Evolutionary conservation across 2,888 invertebrate species (phyloP).

Genomic region (Tetranychus truncatus): DNA sequence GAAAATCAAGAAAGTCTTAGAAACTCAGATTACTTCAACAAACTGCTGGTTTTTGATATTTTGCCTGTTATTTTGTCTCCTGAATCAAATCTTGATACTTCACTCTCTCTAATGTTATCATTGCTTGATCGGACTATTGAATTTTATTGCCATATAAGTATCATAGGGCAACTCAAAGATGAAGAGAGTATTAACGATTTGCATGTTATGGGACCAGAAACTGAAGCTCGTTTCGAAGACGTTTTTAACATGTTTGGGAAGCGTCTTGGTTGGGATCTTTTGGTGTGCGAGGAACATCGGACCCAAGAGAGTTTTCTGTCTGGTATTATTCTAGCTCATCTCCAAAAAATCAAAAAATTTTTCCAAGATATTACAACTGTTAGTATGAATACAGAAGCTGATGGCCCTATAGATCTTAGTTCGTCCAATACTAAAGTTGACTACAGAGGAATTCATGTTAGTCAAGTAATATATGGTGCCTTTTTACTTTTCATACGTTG

Average conservation of each 20-base stretch:
- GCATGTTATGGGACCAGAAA: not conserved
- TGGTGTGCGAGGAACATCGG: not conserved
- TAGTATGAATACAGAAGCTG: not conserved
- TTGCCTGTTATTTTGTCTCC: slow-evolving; percentile 17
- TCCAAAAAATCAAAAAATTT: slow-evolving; percentile 1
- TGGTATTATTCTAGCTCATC: not conserved
- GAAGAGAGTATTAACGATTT: not conserved
- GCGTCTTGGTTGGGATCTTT: slow-evolving; percentile 4
- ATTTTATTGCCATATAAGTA: not conserved
- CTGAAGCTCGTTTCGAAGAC: not conserved
- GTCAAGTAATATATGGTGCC: slow-evolving; percentile 1
- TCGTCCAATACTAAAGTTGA: not conserved
- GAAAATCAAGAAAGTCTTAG: not conserved
- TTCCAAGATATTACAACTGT: not conserved
- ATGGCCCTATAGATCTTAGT: slow-evolving; percentile 10
- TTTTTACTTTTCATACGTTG: slow-evolving; percentile 9
- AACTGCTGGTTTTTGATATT: slow-evolving; percentile 18
- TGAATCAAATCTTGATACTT: slow-evolving; percentile 11
- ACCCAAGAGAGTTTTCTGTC: not conserved
- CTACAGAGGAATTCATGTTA: not conserved
- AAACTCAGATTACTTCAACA: slow-evolving; percentile 12
- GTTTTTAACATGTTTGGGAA: slow-evolving; percentile 4
- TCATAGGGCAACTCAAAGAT: not conserved
- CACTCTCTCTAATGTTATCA: not conserved
- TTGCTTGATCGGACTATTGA: not conserved